Evolutionary conservation across 2,888 invertebrate genomes (phyloP).

Genomic region (Leucoma salicis): DNA sequence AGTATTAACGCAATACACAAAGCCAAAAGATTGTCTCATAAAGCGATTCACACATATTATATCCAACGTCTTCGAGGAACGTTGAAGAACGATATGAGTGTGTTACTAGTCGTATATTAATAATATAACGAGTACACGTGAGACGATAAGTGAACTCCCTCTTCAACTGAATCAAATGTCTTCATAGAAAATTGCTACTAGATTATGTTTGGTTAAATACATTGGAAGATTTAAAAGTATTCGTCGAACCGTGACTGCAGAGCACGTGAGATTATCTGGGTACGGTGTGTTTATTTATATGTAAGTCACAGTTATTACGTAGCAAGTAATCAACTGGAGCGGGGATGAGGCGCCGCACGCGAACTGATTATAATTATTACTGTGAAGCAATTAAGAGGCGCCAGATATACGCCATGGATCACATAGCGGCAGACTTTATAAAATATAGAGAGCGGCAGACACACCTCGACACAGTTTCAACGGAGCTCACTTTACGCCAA

Average conservation of each 20-base stretch:
- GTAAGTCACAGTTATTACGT: slow-evolving; percentile 46
- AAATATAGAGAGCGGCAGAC: slow-evolving; percentile 33
- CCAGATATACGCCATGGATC: slow-evolving; percentile 71
- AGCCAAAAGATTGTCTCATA: slow-evolving; percentile 19
- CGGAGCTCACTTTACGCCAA: slow-evolving; percentile 30
- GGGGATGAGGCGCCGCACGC: slow-evolving; percentile 63
- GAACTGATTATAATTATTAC: slow-evolving; percentile 77
- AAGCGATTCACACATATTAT: slow-evolving; percentile 3
- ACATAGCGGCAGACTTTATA: slow-evolving; percentile 51
- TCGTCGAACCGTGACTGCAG: slow-evolving; percentile 32
- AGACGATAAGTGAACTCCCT: slow-evolving; percentile 6
- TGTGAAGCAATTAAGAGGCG: slow-evolving; percentile 77
- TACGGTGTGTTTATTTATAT: slow-evolving; percentile 12
- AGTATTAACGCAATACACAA: slow-evolving; percentile 20
- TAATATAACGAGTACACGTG: slow-evolving; percentile 16
- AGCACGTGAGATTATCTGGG: slow-evolving; percentile 51
- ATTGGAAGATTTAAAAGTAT: slow-evolving; percentile 15
- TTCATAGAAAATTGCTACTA: slow-evolving; percentile 19
- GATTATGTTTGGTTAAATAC: too few relatives aligned
- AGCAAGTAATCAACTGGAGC: slow-evolving; percentile 42
- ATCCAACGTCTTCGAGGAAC: slow-evolving; percentile 6
- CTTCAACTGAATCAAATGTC: slow-evolving; percentile 18
- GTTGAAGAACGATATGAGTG: slow-evolving; percentile 13
- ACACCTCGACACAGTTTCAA: slow-evolving; percentile 38
- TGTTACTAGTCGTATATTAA: slow-evolving; percentile 12